Percentiles rank a stretch among this genome's conserved stretches.
phyloP scores from a whole-genome alignment of 1,140 invertebrate species.

The Drusus annulatus region DNA sequence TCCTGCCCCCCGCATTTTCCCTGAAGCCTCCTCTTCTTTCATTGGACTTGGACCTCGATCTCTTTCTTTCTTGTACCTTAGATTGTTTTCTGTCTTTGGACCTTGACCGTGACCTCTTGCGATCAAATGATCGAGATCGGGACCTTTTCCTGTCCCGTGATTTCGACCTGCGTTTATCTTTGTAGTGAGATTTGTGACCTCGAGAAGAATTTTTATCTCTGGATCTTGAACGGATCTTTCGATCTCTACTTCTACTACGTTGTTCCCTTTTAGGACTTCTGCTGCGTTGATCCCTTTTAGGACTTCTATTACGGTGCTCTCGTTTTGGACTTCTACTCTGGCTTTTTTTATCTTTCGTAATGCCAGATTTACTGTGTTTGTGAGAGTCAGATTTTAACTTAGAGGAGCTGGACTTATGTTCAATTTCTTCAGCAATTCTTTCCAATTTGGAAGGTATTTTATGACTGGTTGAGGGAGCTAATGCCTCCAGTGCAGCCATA shows the following conservation, averaged over 20 bases:
- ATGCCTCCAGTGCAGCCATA: constrained; percentile 91
- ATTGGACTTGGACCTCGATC: constrained; percentile 63
- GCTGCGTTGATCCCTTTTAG: constrained; percentile 43
- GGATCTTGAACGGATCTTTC: constrained; percentile 61
- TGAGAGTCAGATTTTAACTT: constrained; percentile 53
- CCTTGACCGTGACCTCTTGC: constrained; percentile 62
- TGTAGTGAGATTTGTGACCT: constrained; percentile 17
- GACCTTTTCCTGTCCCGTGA: constrained; percentile 64
- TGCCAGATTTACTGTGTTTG: not conserved
- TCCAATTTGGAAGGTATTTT: constrained; percentile 25
- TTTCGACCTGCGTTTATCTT: constrained; percentile 61
- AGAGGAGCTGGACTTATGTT: not conserved
- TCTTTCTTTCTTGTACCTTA: constrained; percentile 60
- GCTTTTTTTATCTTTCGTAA: constrained; percentile 53
- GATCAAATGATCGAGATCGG: constrained; percentile 63
- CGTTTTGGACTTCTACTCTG: constrained; percentile 60
- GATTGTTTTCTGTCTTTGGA: constrained; percentile 61
- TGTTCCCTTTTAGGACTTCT: constrained; percentile 60
- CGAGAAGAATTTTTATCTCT: constrained; percentile 60
- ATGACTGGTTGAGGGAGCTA: constrained; percentile 77
- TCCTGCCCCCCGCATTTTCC: constrained; percentile 54
- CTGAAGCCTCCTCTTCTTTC: constrained; percentile 25
- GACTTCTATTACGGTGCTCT: constrained; percentile 60
- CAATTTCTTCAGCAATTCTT: constrained; percentile 49
- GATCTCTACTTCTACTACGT: constrained; percentile 61